Base-by-base conservation (phyloP, 2,797 vertebrate species). In the Erethizon dorsatum region DNA sequence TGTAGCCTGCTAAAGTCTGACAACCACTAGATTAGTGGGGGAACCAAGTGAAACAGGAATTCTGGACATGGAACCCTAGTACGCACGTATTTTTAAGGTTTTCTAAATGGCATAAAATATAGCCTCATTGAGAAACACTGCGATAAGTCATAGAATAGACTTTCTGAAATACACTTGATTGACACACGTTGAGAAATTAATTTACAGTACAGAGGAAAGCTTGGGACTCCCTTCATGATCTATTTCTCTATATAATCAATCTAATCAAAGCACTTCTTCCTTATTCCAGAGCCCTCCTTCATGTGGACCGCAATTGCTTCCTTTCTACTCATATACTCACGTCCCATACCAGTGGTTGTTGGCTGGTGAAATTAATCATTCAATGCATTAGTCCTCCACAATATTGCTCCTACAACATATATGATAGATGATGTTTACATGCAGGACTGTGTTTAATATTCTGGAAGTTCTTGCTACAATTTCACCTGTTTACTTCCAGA, bases 401-500 rank as follows among this genome's bases (percentile, higher is more conserved):
- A 37, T 52, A 18, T 50, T 56, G 63, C 83, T 90, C 50, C 52
- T 75, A n/a, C 56, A 79, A 56, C 15, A 88, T 69, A 56, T 5
- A 41, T 9, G 50, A 59, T 2, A 61, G n/a, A 69, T 63, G 7
- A 31, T 59, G 37, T 61, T 85, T 83, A 83, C 15, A 59, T 77
- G 17, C 0, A 82, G 57, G 89, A 83, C 3, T 17, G 14, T 54
- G 50, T n/a, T 94, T 63, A 75, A 15, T 89, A 67, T 82, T 71
- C 17, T n/a, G 13, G 6, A 67, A 65, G 22, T 45, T 59, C 41
- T 87, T 69, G 5, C 47, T 89, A 50, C 86, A 73, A 91, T 77
- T 94, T 95, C 31, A 67, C 85, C 28, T 83, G 82, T 88, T 90
- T 24, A 47, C 89, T 77, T 90, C 63, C 12, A 88, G 50, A 69